phyloP scores from a whole-genome alignment of 2,888 invertebrate genomes.

The Mythimna loreyi region DNA sequence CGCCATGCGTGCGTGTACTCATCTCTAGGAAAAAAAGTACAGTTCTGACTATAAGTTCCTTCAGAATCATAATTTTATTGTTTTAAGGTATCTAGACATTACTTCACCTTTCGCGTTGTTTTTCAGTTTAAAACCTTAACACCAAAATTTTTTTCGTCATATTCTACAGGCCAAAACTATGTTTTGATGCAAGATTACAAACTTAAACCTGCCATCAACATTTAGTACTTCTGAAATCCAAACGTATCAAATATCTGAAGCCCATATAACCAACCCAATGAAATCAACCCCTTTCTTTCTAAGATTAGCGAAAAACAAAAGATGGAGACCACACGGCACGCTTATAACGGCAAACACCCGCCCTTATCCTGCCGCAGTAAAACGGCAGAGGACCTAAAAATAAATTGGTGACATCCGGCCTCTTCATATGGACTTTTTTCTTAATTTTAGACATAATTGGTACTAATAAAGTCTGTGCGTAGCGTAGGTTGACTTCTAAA shows the following conservation, averaged over 20 bases:
- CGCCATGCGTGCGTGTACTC: no score
- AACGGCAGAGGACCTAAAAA: constrained; percentile 64
- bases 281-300: constrained; percentile 37
- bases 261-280: background rate
- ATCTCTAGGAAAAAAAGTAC: background rate
- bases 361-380: constrained; percentile 62
- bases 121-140: background rate
- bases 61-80: background rate
- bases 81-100: no score
- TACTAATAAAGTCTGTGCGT: constrained; percentile 57
- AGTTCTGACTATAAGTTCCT: background rate
- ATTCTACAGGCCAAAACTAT: background rate
- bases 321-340: constrained; percentile 48
- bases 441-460: constrained; percentile 64
- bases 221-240: background rate
- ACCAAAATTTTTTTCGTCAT: background rate
- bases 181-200: background rate
- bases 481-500: constrained; percentile 36
- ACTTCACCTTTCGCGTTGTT: background rate
- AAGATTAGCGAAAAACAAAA: constrained; percentile 61
- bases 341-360: constrained; percentile 57
- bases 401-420: constrained; percentile 74
- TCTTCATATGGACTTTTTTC: constrained; percentile 59
- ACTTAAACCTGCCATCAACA: background rate
- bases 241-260: constrained; percentile 17